Evolutionary conservation across 2,797 vertebrate genomes (phyloP).

Genomic region (Coregonus ussuriensis): DNA sequence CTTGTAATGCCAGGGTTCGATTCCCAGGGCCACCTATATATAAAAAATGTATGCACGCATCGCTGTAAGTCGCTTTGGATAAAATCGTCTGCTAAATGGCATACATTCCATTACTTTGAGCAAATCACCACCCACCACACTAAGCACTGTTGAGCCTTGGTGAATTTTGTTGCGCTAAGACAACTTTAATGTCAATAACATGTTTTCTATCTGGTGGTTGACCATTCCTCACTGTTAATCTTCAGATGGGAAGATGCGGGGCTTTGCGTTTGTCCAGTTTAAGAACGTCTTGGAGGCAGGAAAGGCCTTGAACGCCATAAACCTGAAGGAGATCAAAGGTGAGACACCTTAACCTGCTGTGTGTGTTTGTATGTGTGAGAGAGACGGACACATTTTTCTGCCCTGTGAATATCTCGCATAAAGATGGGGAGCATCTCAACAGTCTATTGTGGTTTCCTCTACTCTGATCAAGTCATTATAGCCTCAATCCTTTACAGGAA

Average conservation of each 20-base stretch:
- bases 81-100: no score
- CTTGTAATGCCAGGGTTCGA: no score
- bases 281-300: constrained; percentile 82
- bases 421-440: neutral
- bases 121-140: neutral
- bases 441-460: neutral
- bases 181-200: neutral
- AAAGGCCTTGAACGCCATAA: constrained; percentile 82
- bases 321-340: constrained; percentile 90
- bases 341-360: constrained; percentile 7
- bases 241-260: constrained; percentile 87
- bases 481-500: constrained; percentile 44
- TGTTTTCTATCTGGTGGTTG: no score
- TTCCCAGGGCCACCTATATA: no score
- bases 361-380: neutral
- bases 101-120: neutral
- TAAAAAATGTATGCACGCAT: no score
- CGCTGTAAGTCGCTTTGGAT: no score
- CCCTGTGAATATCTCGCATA: neutral
- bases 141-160: neutral
- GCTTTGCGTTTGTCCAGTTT: constrained; percentile 91
- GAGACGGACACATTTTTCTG: no score
- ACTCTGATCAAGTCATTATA: neutral
- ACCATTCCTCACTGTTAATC: neutral
- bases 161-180: neutral